Base-by-base conservation (phyloP, 2,113 vertebrate species). In the Apeltes quadracus region DNA sequence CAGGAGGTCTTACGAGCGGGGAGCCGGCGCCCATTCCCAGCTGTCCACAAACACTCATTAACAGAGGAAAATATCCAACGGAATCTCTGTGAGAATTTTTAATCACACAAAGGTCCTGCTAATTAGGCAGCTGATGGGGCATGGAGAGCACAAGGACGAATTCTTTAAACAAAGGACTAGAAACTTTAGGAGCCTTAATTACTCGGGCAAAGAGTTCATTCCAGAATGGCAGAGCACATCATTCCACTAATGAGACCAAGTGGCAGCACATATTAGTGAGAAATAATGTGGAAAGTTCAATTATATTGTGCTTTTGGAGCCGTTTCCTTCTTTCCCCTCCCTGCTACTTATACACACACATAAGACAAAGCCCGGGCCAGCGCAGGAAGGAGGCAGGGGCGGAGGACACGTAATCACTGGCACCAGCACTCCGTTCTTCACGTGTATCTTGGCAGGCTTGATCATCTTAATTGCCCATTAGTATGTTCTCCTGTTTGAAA, bases 1-100 rank as follows among this genome's bases (percentile, higher is more conserved):
- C 95, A 94, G 96, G 96, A 96, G 94, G 95, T 95, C 95, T 93
- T 73, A 92, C 85, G 92, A 93, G 93, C 91, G 93, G 95, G 95
- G 95, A 95, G 92, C 82, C 83, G 54, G 89, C 88, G 88, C 94
- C 93, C 54, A 92, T 95, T 96, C 97, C 97, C 97, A 98, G 97
- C 97, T 98, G 97, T 98, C 97, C 97, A 96, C 96, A 98, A 99
- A 98, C 97, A 98, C 96, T 99, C 97, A 98, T 98, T 98, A 98
- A 96, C 96, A 96, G 92, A 96, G 95, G 96, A 96, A 96, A 93
- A 96, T 96, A 96, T 97, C 96, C 96, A 96, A 96, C 94, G 93
- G 95, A 97, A 98, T 97, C 96, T 98, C 96, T 96, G 90, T 95
- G 95, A 98, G 97, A 98, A 98, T 99, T 97, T 97, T 97, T 98